Evolutionary conservation across 2,797 vertebrate genomes (phyloP).

Genomic region (Lutjanus argentimaculatus): DNA sequence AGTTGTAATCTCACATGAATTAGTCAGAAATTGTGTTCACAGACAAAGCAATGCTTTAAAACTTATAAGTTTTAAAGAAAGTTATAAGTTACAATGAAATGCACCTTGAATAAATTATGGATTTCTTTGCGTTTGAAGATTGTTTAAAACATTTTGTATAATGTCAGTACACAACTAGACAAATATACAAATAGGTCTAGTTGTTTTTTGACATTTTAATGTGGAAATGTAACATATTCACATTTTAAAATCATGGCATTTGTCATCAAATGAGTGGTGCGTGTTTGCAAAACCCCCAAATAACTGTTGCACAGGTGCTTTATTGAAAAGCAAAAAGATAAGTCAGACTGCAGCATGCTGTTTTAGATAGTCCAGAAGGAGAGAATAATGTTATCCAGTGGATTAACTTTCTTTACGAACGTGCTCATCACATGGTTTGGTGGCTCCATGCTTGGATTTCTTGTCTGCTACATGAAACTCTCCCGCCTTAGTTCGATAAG

Average conservation of each 20-base stretch:
- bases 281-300: constrained; percentile 3
- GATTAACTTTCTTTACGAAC: constrained; percentile 28
- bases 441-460: constrained; percentile 48
- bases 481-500: constrained; percentile 61
- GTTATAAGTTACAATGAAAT: no score
- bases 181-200: no score
- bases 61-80: no score
- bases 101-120: no score
- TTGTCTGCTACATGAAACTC: constrained; percentile 49
- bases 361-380: constrained; percentile 11
- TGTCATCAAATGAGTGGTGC: neutral
- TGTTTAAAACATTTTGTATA: no score
- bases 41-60: no score
- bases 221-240: no score
- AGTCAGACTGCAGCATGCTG: neutral
- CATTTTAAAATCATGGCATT: neutral
- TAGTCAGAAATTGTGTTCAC: no score
- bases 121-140: no score
- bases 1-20: no score
- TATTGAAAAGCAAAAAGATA: constrained; percentile 17
- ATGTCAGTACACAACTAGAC: no score
- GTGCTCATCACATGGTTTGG: constrained; percentile 36
- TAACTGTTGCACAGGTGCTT: constrained; percentile 14
- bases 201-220: no score
- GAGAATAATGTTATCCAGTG: constrained; percentile 23